Base-by-base conservation (phyloP, 2,888 invertebrate genomes). In the Tenthredo amoena region DNA sequence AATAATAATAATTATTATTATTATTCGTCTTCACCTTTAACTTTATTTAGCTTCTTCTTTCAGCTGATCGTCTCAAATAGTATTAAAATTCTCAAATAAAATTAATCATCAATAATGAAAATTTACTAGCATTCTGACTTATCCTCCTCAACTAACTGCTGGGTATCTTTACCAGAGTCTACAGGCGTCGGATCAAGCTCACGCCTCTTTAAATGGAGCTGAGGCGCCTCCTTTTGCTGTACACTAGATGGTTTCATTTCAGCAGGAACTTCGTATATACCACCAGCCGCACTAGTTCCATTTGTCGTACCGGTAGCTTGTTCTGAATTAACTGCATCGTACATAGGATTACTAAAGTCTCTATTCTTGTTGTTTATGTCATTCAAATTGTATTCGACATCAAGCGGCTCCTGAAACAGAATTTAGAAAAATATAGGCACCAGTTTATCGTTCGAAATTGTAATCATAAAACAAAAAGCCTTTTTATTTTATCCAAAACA, bases 321-420 rank as follows among this genome's bases (percentile, higher is more conserved):
- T 83, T 95, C 95, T 87, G 96, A 95, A 88, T 96, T 96, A 85
- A 97, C 97, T 77, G 98, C 98, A 92, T 99, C 99, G 94, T 99
- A 99, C 97, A 99, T 99, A 77, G 99, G 99, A 94, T 99, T 99
- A 91, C 98, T 97, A 95, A 99, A 99, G 94, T 99, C 99, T 84
- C 99, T 95, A 86, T 96, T 96, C 93, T 98, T 98, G 89, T 96
- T 95, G 89, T 95, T 95, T 2, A 97, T 95, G 87, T 97, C 97
- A 90, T 97, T 97, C 90, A 98, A 94, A 91, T 96, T 96, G 94
- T 98, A 98, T 86, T 97, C 97, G 65, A 96, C 96, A 91, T 97
- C 98, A 55, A 96, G 94, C 12, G 96, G 96, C 92, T 96, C 96
- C 94, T 94, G 82, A 12, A 85, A 47, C 1, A 50, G 2, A 31